Percentiles rank a stretch among this genome's conserved stretches.
Evolutionary conservation across 2,888 invertebrate genomes (phyloP).

Genomic region (Cantharis flavilabris): DNA sequence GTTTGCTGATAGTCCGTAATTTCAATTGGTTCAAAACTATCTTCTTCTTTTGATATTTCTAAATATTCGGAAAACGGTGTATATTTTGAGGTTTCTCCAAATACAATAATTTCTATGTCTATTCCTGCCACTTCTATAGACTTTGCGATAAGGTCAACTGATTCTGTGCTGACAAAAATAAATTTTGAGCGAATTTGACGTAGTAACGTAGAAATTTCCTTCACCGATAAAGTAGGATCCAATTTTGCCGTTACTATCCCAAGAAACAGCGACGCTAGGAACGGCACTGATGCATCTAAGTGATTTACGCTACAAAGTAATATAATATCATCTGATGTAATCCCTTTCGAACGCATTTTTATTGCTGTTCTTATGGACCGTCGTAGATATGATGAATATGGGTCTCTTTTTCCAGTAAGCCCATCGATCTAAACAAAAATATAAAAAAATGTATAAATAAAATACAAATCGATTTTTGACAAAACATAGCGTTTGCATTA

Average conservation of each 20-base stretch:
- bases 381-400: conserved; percentile 43
- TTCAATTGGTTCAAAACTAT: conserved; percentile 27
- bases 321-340: conserved; percentile 55
- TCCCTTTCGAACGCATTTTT: conserved; percentile 40
- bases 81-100: conserved; percentile 37
- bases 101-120: conserved; percentile 42
- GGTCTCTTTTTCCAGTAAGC: conserved; percentile 42
- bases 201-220: conserved; percentile 42
- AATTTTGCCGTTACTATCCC: conserved; percentile 41
- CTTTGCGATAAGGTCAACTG: conserved; percentile 29
- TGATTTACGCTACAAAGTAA: conserved; percentile 56
- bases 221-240: conserved; percentile 41
- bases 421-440: conserved; percentile 2
- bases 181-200: conserved; percentile 43
- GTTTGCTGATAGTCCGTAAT: conserved; percentile 24
- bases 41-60: conserved; percentile 30
- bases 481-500: too few species aligned
- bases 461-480: too few species aligned
- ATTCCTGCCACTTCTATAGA: conserved; percentile 33
- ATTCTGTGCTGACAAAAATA: conserved; percentile 41
- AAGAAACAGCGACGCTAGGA: conserved; percentile 43
- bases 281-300: conserved; percentile 54
- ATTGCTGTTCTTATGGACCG: conserved; percentile 29
- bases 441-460: too few species aligned
- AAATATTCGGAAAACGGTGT: conserved; percentile 35